Conservation (phyloP, 2,797 vertebrate genomes). For the Alfaro cultratus region DNA sequence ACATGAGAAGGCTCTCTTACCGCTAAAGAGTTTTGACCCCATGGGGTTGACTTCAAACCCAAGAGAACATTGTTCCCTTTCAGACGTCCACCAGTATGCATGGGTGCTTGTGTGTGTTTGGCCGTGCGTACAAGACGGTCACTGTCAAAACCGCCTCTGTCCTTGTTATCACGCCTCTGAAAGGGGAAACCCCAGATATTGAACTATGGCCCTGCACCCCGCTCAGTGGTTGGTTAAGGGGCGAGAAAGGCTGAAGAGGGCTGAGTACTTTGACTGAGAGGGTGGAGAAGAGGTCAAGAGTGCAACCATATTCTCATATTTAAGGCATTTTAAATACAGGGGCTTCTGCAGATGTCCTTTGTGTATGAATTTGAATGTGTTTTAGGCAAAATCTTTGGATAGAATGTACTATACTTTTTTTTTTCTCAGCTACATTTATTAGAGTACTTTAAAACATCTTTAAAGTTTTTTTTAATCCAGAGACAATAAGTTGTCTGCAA, state of each 20-base stretch:
- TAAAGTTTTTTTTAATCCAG: background rate
- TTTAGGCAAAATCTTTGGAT: constrained; percentile 1
- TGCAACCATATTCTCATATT: constrained; percentile 59
- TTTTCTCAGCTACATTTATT: background rate
- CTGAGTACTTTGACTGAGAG: constrained; percentile 40
- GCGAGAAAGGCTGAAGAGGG: constrained; percentile 58
- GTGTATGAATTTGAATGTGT: constrained; percentile 28
- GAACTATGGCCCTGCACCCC: constrained; percentile 62
- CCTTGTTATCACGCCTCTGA: constrained; percentile 70
- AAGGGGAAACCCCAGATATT: constrained; percentile 70
- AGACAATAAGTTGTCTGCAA: background rate
- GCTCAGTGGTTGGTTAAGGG: constrained; percentile 54
- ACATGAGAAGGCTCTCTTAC: constrained; percentile 30
- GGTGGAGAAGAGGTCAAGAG: constrained; percentile 59
- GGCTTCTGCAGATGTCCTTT: constrained; percentile 2
- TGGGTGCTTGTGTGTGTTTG: constrained; percentile 20
- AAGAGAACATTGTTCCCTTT: constrained; percentile 30
- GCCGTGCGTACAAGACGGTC: constrained; percentile 28
- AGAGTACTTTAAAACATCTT: background rate
- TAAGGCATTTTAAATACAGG: constrained; percentile 47
- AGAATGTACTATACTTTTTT: background rate
- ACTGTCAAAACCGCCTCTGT: constrained; percentile 59
- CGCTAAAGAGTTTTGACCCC: constrained; percentile 46
- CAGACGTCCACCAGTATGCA: constrained; percentile 25
- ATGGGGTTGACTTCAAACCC: constrained; percentile 34